phyloP scores from a whole-genome alignment of 1,140 invertebrate genomes.

The Goniozus legneri region DNA sequence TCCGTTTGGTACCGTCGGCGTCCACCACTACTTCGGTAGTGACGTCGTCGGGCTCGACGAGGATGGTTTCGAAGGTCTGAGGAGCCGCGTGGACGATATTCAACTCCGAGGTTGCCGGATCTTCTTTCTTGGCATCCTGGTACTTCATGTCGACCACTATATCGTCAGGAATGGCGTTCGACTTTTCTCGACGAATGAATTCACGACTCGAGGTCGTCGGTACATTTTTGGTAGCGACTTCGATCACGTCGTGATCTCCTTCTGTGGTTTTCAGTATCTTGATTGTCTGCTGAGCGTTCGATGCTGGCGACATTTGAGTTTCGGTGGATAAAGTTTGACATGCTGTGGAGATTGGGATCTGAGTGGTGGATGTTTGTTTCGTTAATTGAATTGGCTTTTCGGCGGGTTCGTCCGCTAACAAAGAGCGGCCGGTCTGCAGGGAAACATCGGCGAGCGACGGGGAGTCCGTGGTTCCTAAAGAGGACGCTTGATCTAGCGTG shows the following conservation, averaged over 20 bases:
- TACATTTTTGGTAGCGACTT: conserved; percentile 66
- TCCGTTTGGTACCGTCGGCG: conserved; percentile 75
- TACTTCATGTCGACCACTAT: conserved; percentile 74
- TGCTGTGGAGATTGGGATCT: conserved; percentile 22
- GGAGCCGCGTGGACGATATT: conserved; percentile 65
- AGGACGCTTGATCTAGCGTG: conserved; percentile 44
- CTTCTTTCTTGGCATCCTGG: conserved; percentile 53
- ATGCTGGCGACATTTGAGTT: conserved; percentile 5
- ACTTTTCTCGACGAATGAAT: conserved; percentile 13
- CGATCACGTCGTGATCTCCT: conserved; percentile 71
- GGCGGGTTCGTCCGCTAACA: conserved; percentile 31
- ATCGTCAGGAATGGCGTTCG: conserved; percentile 40
- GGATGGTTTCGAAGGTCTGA: conserved; percentile 74
- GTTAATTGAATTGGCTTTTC: conserved; percentile 34
- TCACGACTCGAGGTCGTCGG: conserved; percentile 51
- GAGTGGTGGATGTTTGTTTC: conserved; percentile 43
- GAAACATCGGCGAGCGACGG: conserved; percentile 47
- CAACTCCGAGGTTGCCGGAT: conserved; percentile 58
- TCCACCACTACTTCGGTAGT: conserved; percentile 76
- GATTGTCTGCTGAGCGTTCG: conserved; percentile 61
- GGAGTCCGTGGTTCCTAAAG: conserved; percentile 30
- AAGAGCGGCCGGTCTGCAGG: conserved; percentile 47
- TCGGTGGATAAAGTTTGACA: conserved; percentile 34
- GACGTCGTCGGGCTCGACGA: conserved; percentile 73
- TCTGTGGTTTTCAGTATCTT: conserved; percentile 65